A percentile compares a stretch with the other conserved stretches of the same genome.
Evolutionary conservation across 2,888 invertebrate genomes (phyloP).

Genomic region (Salticus scenicus): DNA sequence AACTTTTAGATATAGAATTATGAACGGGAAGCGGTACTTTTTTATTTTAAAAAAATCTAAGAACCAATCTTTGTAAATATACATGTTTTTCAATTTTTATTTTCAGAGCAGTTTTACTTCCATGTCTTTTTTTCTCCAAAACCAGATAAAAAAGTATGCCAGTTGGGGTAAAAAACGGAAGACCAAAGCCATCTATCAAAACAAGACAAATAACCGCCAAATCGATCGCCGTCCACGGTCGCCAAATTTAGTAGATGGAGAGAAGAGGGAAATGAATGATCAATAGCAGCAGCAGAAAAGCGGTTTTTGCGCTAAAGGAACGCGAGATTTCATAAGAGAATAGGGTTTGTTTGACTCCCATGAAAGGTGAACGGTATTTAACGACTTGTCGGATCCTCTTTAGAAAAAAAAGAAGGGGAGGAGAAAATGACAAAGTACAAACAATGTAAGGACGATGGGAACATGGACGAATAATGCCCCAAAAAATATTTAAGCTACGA

Average conservation of each 20-base stretch:
- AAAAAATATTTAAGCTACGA: too few species aligned
- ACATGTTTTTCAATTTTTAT: too few species aligned
- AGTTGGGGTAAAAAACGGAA: background rate
- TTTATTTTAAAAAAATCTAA: too few species aligned
- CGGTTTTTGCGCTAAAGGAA: constrained; percentile 36
- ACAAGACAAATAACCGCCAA: constrained; percentile 16
- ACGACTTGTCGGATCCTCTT: constrained; percentile 7
- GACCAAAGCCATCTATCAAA: constrained; percentile 27
- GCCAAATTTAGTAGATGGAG: constrained; percentile 46
- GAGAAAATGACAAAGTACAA: background rate
- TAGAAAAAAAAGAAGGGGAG: background rate
- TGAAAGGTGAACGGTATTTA: constrained; percentile 12
- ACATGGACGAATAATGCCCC: background rate
- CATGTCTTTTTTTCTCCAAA: background rate
- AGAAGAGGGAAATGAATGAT: constrained; percentile 40
- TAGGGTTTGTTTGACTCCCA: background rate
- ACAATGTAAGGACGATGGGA: background rate
- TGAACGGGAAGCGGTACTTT: background rate
- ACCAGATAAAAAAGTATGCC: background rate
- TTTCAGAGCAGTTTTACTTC: too few species aligned
- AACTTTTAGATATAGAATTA: background rate
- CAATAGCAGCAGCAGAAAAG: constrained; percentile 37
- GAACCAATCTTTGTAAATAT: too few species aligned
- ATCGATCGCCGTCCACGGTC: constrained; percentile 41
- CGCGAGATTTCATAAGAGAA: background rate